These are phyloP conservation scores for Drosophila prosaltans DNA, from an alignment of 1,140 invertebrate species.

Conservation along the genomic window DNA sequence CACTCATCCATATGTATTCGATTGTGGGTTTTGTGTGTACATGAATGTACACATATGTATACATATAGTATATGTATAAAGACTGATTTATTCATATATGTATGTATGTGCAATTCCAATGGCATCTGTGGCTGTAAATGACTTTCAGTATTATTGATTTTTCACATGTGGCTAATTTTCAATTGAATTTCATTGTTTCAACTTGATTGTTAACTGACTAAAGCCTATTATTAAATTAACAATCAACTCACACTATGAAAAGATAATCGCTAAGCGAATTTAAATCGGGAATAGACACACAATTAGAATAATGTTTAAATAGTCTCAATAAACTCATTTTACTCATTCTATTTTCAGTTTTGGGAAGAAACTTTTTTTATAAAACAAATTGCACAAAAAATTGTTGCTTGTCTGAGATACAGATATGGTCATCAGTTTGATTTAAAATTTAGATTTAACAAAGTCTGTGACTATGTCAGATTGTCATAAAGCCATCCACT, in stretches of 20 bases:
- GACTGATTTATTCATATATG: slow-evolving; percentile 52
- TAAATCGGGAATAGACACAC: background rate
- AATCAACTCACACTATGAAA: background rate
- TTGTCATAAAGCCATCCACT: background rate
- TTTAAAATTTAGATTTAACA: background rate
- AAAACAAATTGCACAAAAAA: no score
- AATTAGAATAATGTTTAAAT: background rate
- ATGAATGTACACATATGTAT: no score
- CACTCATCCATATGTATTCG: slow-evolving; percentile 17
- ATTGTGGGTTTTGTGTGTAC: slow-evolving; percentile 16
- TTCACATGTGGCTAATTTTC: slow-evolving; percentile 52
- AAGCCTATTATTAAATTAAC: slow-evolving; percentile 6
- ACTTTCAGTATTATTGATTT: slow-evolving; percentile 55
- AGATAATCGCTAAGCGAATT: background rate
- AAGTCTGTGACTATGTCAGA: background rate
- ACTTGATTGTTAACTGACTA: slow-evolving; percentile 35
- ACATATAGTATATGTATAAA: slow-evolving; percentile 3
- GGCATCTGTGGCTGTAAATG: slow-evolving; percentile 32
- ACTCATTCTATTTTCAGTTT: no score
- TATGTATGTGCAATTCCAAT: slow-evolving; percentile 35
- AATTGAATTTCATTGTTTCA: slow-evolving; percentile 74
- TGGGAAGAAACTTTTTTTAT: no score
- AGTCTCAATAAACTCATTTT: background rate
- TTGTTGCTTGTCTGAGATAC: background rate
- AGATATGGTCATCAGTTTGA: no score